Percentiles rank a stretch among this genome's conserved stretches.
phyloP scores from a whole-genome alignment of 2,797 vertebrate genomes.

The Sebastes matsubarae region DNA sequence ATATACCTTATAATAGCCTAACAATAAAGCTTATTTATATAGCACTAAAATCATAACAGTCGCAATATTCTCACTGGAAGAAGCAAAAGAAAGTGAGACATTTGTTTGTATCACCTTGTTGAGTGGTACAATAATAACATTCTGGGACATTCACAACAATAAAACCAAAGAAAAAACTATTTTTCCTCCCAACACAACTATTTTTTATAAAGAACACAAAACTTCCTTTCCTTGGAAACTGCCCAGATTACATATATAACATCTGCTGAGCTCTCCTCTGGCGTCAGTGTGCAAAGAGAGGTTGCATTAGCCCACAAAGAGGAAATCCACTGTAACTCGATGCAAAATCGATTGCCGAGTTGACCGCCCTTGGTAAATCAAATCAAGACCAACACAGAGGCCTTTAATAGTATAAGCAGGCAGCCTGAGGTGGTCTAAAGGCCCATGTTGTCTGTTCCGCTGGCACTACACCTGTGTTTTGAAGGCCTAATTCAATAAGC shows the following conservation, averaged over 20 bases:
- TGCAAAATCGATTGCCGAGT: constrained; percentile 77
- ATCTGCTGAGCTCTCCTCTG: constrained; percentile 8
- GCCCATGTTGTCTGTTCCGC: constrained; percentile 69
- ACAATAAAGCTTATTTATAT: no score
- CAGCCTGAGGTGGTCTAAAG: constrained; percentile 73
- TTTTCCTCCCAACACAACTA: background rate
- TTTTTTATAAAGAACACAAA: background rate
- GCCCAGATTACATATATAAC: constrained; percentile 6
- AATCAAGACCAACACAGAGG: constrained; percentile 74
- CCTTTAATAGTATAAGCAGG: constrained; percentile 78
- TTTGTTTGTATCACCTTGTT: constrained; percentile 11
- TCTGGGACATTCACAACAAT: background rate
- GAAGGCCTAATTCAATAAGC: constrained; percentile 78
- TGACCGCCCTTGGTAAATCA: constrained; percentile 78
- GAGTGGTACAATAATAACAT: background rate
- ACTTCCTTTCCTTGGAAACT: constrained; percentile 10
- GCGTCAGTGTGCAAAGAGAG: constrained; percentile 41
- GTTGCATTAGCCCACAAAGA: constrained; percentile 61
- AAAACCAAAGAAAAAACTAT: constrained; percentile 1
- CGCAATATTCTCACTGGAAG: constrained; percentile 10
- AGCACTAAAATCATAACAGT: background rate
- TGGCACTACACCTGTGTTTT: constrained; percentile 74
- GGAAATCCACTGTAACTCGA: constrained; percentile 73
- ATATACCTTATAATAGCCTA: no score
- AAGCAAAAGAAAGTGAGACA: constrained; percentile 23